Percentiles rank a stretch among this genome's conserved stretches.
phyloP scores from a whole-genome alignment of 2,888 invertebrate species.

The Euzophera pinguis region DNA sequence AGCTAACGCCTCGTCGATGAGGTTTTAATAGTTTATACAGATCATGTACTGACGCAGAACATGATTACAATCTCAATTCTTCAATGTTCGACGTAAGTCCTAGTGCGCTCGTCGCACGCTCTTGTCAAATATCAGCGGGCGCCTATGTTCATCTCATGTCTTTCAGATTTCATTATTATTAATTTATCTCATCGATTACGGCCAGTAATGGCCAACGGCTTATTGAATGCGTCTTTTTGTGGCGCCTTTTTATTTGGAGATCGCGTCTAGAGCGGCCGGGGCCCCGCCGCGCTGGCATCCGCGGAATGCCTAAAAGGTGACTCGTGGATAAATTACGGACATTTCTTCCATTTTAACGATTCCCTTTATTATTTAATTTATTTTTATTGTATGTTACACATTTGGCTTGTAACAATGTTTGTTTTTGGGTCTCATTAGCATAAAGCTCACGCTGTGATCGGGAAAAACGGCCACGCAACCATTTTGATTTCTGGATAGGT shows the following conservation, averaged over 20 bases:
- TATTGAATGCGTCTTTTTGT: slow-evolving; percentile 79
- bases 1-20: slow-evolving; percentile 6
- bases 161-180: slow-evolving; percentile 68
- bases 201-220: slow-evolving; percentile 72
- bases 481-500: slow-evolving; percentile 65
- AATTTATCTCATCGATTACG: slow-evolving; percentile 78
- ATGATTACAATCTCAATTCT: slow-evolving; percentile 11
- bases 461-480: slow-evolving; percentile 52
- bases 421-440: slow-evolving; percentile 78
- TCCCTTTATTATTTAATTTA: slow-evolving; percentile 79
- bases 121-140: slow-evolving; percentile 35
- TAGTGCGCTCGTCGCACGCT: slow-evolving; percentile 17
- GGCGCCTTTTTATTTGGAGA: slow-evolving; percentile 76
- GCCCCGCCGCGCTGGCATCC: slow-evolving; percentile 75
- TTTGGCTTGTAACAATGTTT: slow-evolving; percentile 78
- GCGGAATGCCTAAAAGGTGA: slow-evolving; percentile 78
- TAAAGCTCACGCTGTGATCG: slow-evolving; percentile 67
- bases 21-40: slow-evolving; percentile 11
- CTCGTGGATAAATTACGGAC: slow-evolving; percentile 78
- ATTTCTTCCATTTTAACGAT: slow-evolving; percentile 80
- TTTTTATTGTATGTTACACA: slow-evolving; percentile 79
- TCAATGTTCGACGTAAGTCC: slow-evolving; percentile 7
- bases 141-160: slow-evolving; percentile 34
- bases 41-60: slow-evolving; percentile 7
- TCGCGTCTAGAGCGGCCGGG: slow-evolving; percentile 70